Evolutionary conservation across 2,797 vertebrate species (phyloP).

Genomic region (Characodon lateralis): DNA sequence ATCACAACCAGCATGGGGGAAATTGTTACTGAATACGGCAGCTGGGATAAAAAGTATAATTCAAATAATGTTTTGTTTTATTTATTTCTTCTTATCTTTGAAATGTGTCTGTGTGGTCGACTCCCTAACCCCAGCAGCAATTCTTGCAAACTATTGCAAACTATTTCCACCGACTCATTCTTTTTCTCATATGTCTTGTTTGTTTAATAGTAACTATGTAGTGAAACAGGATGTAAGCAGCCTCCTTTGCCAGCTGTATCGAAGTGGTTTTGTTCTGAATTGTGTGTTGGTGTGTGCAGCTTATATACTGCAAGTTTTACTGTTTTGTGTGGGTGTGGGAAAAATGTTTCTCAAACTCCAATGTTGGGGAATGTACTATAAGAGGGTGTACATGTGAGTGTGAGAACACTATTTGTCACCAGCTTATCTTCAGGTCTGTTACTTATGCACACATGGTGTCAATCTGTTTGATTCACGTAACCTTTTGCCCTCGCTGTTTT

Average conservation of each 20-base stretch:
- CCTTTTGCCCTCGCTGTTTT: conserved; percentile 35
- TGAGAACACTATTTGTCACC: conserved; percentile 40
- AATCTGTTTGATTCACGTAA: conserved; percentile 38
- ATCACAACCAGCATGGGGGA: conserved; percentile 25
- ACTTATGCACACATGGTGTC: conserved; percentile 20
- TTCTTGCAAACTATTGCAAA: conserved; percentile 35
- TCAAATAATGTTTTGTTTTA: conserved; percentile 12
- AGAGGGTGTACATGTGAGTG: conserved; percentile 18
- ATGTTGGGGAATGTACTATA: conserved; percentile 40
- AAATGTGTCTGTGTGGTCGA: conserved; percentile 16
- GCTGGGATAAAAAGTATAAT: conserved; percentile 18
- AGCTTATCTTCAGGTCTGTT: conserved; percentile 20
- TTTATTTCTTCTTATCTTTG: conserved; percentile 11
- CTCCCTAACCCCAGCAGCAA: conserved; percentile 25
- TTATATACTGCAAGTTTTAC: conserved; percentile 38
- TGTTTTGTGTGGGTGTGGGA: conserved; percentile 45
- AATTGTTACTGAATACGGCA: conserved; percentile 17
- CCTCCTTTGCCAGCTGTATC: conserved; percentile 9
- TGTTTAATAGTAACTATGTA: conserved; percentile 47
- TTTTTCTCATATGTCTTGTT: conserved; percentile 35
- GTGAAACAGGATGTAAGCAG: conserved; percentile 38
- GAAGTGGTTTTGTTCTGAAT: conserved; percentile 34
- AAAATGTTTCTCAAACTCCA: conserved; percentile 42
- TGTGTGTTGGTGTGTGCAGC: conserved; percentile 27
- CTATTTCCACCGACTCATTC: conserved; percentile 36